Base-by-base conservation (phyloP, 2,888 invertebrate species). In the Catocala sponsa region DNA sequence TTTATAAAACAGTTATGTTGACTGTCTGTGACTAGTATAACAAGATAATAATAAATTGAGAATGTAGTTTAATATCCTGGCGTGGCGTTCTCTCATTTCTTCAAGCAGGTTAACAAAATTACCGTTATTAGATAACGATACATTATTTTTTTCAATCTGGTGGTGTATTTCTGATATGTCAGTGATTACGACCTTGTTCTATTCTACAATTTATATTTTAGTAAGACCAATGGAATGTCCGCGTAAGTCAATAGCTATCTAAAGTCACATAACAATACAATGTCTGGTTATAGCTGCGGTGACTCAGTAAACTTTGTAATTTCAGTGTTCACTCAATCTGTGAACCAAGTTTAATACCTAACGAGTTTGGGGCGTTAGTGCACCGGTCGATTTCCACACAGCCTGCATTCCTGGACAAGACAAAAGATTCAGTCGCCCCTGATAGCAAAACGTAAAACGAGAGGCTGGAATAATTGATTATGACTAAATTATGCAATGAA, bases 321-420 rank as follows among this genome's bases (percentile, higher is more conserved):
- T 65, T 61, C 61, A 74, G 65, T 56, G 55, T 65, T 66, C 61
- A 62, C 55, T 65, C 1, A 67, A 61, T 61, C 57, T 63, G n/a
- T 60, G 47, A 35, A 56, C 55, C 49, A 59, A 55, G 58, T 69
- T 68, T 61, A 48, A 65, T 65, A 66, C 59, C 55, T 66, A 67
- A 74, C 75, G 67, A 63, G 78, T 72, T 78, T 74, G 59, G 60
- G 53, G 58, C 63, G 56, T 57, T 69, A 59, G 57, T 61, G 63
- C 65, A 68, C 59, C 59, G 61, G 68, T 63, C 63, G 63, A 66
- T 67, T 66, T 70, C 70, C 56, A 55, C 43, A 75, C 60, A 60
- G 52, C 46, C 68, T 55, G 65, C 76, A 78, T 78, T 78, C 79
- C 65, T 54, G 62, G 58, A 52, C 63, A 66, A 52, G 69, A 70